Base-by-base conservation (phyloP, 92 coral and sea anemone species). In the Actinostola sp. region DNA sequence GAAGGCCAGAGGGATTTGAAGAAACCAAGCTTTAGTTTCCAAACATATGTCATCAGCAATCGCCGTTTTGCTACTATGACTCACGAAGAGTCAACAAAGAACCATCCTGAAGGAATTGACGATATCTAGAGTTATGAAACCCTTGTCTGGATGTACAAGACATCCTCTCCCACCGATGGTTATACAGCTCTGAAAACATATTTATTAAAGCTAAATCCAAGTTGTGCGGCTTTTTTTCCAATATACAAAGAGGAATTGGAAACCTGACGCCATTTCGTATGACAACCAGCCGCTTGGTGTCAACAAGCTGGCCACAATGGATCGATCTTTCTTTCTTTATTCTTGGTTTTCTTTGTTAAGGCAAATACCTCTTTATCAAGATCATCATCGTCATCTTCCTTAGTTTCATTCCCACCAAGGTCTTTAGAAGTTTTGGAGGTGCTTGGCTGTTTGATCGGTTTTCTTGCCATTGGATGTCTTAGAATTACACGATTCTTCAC, bases 151-250 rank as follows among this genome's bases (percentile, higher is more conserved):
- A 74, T 81, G 71, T 81, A 74, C 82, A 58, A 56, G 38, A 73
- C 82, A 10, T 20, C 29, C 36, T 1, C n/a, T 19, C 58, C 32
- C 52, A 63, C 70, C 30, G 83, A 82, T 44, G 83, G 77, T 8
- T 82, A 38, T 30, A 4, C 71, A 3, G 76, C 77, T 38, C 29
- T 82, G 41, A 56, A 74, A 61, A 26, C 42, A 0, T 71, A 71
- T 39, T n/a, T 76, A 15, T 46, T 76, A 9, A 82, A 82, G 66
- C 13, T 75, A 8, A 75, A 86, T 45, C 86, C 75, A 17, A 69
- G 61, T 17, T 80, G 86, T 46, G 63, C 73, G 48, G 86, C 86
- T n/a, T 43, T 85, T n/a, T 3, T 77, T 79, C 70, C 89, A 79
- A 57, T 70, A 65, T 33, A 86, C 86, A 14, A 65, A 58, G 39